These are phyloP conservation scores for Pterostichus niger DNA, from an alignment of 2,888 invertebrate genomes.

Conservation along the genomic window DNA sequence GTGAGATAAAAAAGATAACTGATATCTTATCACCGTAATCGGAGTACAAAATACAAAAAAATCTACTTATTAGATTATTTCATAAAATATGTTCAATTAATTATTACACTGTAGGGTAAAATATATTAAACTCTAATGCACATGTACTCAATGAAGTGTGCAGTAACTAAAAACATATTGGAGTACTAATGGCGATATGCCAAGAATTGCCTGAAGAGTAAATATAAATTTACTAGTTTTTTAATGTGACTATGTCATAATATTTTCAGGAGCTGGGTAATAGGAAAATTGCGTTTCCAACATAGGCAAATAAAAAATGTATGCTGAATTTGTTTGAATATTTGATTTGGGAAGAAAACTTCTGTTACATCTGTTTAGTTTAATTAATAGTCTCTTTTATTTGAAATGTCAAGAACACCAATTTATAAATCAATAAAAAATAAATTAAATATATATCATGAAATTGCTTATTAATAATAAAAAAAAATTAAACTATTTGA, in stretches of 20 bases:
- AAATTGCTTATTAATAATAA: not conserved
- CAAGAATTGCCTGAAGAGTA: not conserved
- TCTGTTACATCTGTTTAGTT: not conserved
- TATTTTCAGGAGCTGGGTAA: not conserved
- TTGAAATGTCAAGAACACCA: not conserved
- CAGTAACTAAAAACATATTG: too few relatives aligned
- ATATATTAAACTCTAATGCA: too few relatives aligned
- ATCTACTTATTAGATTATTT: not conserved
- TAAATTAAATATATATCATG: not conserved
- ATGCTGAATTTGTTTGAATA: not conserved
- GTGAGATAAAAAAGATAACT: not conserved
- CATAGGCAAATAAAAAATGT: not conserved
- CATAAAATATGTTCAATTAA: not conserved
- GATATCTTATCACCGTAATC: conserved; percentile 29
- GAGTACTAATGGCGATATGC: not conserved
- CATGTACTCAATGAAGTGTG: too few relatives aligned
- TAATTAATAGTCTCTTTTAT: not conserved
- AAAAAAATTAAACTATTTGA: too few relatives aligned
- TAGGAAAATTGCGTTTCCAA: not conserved
- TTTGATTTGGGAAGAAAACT: not conserved
- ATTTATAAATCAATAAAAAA: not conserved
- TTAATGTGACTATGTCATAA: not conserved
- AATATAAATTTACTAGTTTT: not conserved
- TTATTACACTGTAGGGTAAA: not conserved
- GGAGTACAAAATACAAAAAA: conserved; percentile 23